These are phyloP conservation scores for Anser cygnoides DNA, from an alignment of 2,113 vertebrate genomes.

Conservation along the genomic window DNA sequence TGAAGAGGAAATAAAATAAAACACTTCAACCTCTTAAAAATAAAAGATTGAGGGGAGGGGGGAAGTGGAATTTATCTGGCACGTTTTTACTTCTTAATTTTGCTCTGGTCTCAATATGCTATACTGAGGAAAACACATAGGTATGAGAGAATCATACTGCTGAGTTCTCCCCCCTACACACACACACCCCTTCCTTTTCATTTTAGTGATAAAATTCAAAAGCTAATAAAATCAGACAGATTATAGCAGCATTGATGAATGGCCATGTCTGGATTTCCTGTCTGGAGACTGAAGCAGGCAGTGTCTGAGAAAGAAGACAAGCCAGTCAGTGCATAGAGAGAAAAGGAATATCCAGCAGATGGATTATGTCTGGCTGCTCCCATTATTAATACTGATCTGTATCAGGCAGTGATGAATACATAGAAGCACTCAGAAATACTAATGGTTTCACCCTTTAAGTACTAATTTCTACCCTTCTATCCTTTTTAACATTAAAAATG, in stretches of 20 bases:
- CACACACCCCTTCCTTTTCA: slow-evolving; percentile 2
- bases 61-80: not conserved
- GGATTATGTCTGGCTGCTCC: slow-evolving; percentile 75
- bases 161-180: not conserved
- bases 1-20: not conserved
- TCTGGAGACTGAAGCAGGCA: slow-evolving; percentile 72
- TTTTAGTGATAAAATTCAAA: slow-evolving; percentile 77
- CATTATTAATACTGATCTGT: slow-evolving; percentile 77
- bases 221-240: slow-evolving; percentile 80
- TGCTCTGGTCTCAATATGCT: not conserved
- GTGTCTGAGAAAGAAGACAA: slow-evolving; percentile 71
- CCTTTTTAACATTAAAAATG: slow-evolving; percentile 71
- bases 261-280: slow-evolving; percentile 78
- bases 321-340: slow-evolving; percentile 51
- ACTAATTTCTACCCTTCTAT: slow-evolving; percentile 70
- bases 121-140: slow-evolving; percentile 4
- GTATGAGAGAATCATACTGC: not conserved
- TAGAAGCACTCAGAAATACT: slow-evolving; percentile 71
- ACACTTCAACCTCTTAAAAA: not conserved
- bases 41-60: not conserved
- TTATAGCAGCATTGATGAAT: slow-evolving; percentile 79
- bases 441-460: slow-evolving; percentile 71
- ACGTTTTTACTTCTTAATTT: slow-evolving; percentile 21
- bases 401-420: slow-evolving; percentile 75
- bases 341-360: slow-evolving; percentile 73